Base-by-base conservation (phyloP, 2,797 vertebrate species). In the Channa striata region DNA sequence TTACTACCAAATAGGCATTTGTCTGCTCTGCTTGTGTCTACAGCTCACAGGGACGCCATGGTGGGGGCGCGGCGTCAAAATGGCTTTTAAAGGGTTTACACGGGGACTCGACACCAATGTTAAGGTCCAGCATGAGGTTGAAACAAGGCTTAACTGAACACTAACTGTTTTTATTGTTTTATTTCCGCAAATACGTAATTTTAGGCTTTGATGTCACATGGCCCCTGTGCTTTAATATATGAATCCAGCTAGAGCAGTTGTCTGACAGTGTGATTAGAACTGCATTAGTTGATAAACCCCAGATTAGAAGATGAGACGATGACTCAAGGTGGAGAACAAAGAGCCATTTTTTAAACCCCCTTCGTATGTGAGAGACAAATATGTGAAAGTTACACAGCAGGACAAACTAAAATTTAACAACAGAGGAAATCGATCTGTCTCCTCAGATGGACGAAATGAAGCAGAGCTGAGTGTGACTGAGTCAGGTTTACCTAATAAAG, bases 61-160 rank as follows among this genome's bases (percentile, higher is more conserved):
- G 54, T 1, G 30, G 67, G 52, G 59, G 30, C 46, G 56, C 39
- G 1, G 47, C 46, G 53, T 74, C 42, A 74, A 72, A 52, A 54
- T 59, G 37, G 68, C 61, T 72, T 77, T 77, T 67, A 83, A 78
- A 67, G 64, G 53, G n/a, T 67, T 81, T 76, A 58, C 14, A 72
- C 0, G 5, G 59, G 34, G 50, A 72, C 40, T 20, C 62, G 14
- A 23, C 0, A 43, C 11, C 39, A 34, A 54, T 44, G 53, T 37
- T 30, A 52, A n/a, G 11, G 30, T 1, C 61, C n/a, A 53, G 42
- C 12, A 65, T 14, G 53, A 64, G 68, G 63, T 65, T 53, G 50
- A 56, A 68, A 72, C 3, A 66, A 57, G 16, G 52, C 71, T 80
- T 80, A 77, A 72, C 37, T 1, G 0, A 39, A 64, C 17, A 59